phyloP scores from a whole-genome alignment of 2,113 vertebrate genomes.

The Pelecanus crispus region DNA sequence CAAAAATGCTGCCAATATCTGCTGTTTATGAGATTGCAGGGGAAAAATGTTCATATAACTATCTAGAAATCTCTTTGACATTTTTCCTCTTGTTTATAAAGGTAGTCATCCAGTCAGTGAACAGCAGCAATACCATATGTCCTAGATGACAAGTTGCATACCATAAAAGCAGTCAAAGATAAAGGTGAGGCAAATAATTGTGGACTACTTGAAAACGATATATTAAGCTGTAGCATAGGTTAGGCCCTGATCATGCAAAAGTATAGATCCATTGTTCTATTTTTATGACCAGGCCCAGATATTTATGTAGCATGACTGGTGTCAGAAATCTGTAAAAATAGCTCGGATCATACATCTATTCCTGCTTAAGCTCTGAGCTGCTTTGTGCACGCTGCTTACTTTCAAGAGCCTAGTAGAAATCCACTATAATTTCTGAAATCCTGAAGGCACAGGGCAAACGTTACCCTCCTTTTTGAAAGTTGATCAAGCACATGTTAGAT shows the following conservation, averaged over 20 bases:
- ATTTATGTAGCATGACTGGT: neutral
- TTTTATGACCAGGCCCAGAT: neutral
- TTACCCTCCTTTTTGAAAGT: neutral
- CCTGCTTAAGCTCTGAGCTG: neutral
- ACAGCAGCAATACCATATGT: neutral
- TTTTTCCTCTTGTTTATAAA: neutral
- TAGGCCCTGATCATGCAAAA: neutral
- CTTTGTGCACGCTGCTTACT: neutral
- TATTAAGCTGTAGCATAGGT: neutral
- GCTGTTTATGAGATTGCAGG: neutral
- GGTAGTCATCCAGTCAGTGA: neutral
- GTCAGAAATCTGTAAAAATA: neutral
- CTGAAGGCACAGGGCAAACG: neutral
- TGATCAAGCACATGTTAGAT: neutral
- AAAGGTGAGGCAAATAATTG: neutral
- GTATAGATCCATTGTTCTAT: neutral
- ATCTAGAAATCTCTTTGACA: neutral
- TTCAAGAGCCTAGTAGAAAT: neutral
- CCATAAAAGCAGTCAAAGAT: neutral
- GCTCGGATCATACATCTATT: neutral
- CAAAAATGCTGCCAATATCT: neutral
- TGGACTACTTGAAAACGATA: neutral
- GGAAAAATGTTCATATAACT: neutral
- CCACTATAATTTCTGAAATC: neutral
- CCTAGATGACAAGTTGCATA: neutral